phyloP scores from a whole-genome alignment of 2,888 invertebrate species.

The Pristionchus arcanus region DNA sequence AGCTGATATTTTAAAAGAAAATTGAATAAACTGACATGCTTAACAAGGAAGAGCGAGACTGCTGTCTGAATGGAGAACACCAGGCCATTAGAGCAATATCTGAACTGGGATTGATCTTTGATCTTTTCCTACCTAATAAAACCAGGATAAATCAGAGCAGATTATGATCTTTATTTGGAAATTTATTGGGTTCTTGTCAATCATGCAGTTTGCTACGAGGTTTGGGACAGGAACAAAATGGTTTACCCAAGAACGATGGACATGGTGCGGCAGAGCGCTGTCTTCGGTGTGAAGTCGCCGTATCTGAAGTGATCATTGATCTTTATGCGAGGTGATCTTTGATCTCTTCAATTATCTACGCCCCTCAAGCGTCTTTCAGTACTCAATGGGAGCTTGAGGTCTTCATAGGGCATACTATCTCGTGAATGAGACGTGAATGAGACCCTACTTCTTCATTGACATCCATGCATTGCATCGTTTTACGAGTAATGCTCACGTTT shows the following conservation, averaged over 20 bases:
- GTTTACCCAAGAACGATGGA: neutral
- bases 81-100: constrained; percentile 5
- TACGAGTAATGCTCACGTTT: no score
- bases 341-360: neutral
- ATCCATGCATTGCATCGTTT: no score
- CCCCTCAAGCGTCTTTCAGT: no score
- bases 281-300: constrained; percentile 53
- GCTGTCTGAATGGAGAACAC: constrained; percentile 45
- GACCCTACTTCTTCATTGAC: no score
- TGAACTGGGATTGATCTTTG: neutral
- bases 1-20: no score
- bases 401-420: neutral
- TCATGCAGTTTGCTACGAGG: no score
- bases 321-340: neutral
- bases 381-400: no score
- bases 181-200: no score
- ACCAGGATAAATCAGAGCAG: no score
- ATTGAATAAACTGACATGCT: constrained; percentile 6
- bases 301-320: constrained; percentile 42
- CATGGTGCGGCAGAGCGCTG: constrained; percentile 19
- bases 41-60: constrained; percentile 22
- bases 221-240: neutral
- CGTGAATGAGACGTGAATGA: no score
- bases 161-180: no score
- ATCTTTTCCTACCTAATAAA: no score